Evolutionary conservation across 2,797 vertebrate species (phyloP).

Genomic region (Eupleurogrammus muticus): DNA sequence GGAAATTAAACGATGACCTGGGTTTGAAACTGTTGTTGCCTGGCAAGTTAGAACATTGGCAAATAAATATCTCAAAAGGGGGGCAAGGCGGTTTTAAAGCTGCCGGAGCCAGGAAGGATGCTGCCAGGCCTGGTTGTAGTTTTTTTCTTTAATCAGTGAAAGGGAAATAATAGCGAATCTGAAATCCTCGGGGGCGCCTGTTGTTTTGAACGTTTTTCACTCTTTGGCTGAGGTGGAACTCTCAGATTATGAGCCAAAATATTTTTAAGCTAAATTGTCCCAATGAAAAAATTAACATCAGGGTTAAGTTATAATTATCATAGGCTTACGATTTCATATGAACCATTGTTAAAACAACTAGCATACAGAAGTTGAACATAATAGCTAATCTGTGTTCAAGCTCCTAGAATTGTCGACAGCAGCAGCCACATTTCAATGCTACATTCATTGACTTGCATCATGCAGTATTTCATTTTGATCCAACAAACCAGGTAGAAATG

Average conservation of each 20-base stretch:
- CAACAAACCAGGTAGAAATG: slow-evolving; percentile 58
- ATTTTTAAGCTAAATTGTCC: slow-evolving; percentile 32
- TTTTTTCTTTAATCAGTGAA: slow-evolving; percentile 52
- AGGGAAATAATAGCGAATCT: slow-evolving; percentile 46
- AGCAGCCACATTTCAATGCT: slow-evolving; percentile 40
- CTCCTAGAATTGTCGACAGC: slow-evolving; percentile 47
- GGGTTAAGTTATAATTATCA: slow-evolving; percentile 34
- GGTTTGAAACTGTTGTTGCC: slow-evolving; percentile 42
- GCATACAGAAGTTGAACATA: slow-evolving; percentile 43
- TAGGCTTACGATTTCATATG: slow-evolving; percentile 31
- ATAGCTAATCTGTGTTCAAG: slow-evolving; percentile 44
- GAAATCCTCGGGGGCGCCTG: slow-evolving; percentile 56
- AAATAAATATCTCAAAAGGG: slow-evolving; percentile 41
- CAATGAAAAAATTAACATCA: slow-evolving; percentile 18
- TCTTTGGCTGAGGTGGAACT: slow-evolving; percentile 44
- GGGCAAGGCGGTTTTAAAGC: slow-evolving; percentile 24
- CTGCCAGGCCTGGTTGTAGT: slow-evolving; percentile 36
- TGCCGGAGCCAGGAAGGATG: slow-evolving; percentile 28
- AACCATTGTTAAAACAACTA: slow-evolving; percentile 5
- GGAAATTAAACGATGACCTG: slow-evolving; percentile 27
- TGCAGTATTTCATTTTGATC: slow-evolving; percentile 53
- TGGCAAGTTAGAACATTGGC: slow-evolving; percentile 31
- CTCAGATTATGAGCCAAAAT: slow-evolving; percentile 33
- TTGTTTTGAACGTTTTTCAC: slow-evolving; percentile 55
- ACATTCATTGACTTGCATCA: slow-evolving; percentile 74